Conservation (phyloP, 2,113 vertebrate species). For the Tachycineta bicolor region DNA sequence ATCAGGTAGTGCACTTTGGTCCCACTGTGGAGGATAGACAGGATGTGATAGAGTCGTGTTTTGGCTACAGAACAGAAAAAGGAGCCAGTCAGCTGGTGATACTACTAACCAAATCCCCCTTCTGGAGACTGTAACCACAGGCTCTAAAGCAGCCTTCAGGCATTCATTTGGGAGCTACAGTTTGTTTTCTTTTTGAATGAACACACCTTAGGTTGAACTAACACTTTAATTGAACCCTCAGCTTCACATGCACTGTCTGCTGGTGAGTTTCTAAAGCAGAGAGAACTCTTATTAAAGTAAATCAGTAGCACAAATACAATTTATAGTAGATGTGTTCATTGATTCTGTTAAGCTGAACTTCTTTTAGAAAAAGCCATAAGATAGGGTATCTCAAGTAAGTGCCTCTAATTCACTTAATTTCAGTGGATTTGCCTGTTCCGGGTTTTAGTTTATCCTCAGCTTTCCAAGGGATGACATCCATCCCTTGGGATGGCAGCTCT, state of each 20-base stretch:
- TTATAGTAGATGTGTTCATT: neutral
- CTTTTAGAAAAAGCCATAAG: neutral
- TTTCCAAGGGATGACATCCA: neutral
- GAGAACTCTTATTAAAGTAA: neutral
- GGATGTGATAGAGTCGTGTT: neutral
- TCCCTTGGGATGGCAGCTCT: neutral
- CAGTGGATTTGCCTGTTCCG: neutral
- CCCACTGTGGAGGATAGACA: conserved; percentile 52
- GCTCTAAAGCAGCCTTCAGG: neutral
- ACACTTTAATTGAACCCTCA: neutral
- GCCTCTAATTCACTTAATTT: neutral
- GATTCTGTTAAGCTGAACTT: neutral
- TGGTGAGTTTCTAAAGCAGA: neutral
- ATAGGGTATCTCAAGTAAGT: neutral
- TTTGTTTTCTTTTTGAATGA: neutral
- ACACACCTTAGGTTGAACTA: neutral
- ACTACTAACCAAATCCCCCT: neutral
- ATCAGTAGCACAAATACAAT: neutral
- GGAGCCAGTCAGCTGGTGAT: neutral
- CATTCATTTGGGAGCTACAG: neutral
- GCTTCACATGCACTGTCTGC: neutral
- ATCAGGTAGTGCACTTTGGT: conserved; percentile 52
- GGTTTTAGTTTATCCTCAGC: neutral
- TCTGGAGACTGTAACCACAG: neutral
- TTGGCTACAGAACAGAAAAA: neutral